These are phyloP conservation scores for Psylliodes chrysocephalus DNA, from an alignment of 2,888 invertebrate species.

Conservation along the genomic window DNA sequence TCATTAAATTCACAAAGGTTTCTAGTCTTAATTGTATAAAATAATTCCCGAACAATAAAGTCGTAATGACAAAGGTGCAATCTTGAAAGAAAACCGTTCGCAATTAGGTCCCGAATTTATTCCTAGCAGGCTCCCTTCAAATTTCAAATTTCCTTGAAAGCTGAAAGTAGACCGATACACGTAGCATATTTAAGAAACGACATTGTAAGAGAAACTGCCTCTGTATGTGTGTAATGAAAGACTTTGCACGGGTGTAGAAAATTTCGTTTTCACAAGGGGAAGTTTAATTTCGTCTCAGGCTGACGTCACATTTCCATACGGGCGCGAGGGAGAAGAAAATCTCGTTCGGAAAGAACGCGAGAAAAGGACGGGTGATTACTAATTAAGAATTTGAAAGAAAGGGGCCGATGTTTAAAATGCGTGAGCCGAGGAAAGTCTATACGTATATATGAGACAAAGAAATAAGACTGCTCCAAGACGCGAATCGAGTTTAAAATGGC, in stretches of 20 bases:
- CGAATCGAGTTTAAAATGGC: conserved; percentile 64
- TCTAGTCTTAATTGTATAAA: conserved; percentile 3
- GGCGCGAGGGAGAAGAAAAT: conserved; percentile 66
- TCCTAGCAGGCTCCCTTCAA: conserved; percentile 39
- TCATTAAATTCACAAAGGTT: not conserved
- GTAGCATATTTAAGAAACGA: conserved; percentile 60
- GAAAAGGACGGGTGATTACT: conserved; percentile 70
- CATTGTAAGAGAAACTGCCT: conserved; percentile 53
- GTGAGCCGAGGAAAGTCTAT: conserved; percentile 61
- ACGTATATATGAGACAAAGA: conserved; percentile 64
- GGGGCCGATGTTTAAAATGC: conserved; percentile 67
- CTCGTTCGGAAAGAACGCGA: conserved; percentile 52
- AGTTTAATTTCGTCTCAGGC: conserved; percentile 48
- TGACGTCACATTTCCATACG: conserved; percentile 64
- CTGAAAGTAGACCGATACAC: conserved; percentile 55
- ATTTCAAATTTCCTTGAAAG: conserved; percentile 41
- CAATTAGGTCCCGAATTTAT: conserved; percentile 39
- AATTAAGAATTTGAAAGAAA: conserved; percentile 79
- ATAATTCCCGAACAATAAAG: conserved; percentile 43
- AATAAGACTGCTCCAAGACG: conserved; percentile 62
- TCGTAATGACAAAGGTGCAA: conserved; percentile 49
- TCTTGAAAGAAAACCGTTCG: conserved; percentile 44
- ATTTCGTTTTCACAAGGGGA: conserved; percentile 62
- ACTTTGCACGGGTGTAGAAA: conserved; percentile 65
- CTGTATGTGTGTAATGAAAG: conserved; percentile 64